Evolutionary conservation across 2,797 vertebrate genomes (phyloP).

Genomic region (Rhabdophis nuchalis): DNA sequence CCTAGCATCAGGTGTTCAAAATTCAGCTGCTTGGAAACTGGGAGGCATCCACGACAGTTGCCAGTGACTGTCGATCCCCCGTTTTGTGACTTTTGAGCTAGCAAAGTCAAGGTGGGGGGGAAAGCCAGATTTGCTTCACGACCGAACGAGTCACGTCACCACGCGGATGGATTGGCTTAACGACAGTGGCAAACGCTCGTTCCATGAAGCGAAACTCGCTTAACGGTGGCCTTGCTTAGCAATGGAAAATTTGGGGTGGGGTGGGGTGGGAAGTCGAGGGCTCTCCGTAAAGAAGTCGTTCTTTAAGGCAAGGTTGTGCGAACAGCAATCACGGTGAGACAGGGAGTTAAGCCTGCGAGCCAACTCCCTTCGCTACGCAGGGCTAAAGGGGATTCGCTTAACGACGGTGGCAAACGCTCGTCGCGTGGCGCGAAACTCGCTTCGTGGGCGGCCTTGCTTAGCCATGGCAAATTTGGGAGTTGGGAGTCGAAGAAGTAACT

Average conservation of each 20-base stretch:
- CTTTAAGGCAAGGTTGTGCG: neutral
- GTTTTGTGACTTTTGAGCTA: neutral
- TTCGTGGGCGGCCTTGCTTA: neutral
- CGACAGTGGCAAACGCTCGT: too few relatives aligned
- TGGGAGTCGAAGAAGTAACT: neutral
- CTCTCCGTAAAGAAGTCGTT: neutral
- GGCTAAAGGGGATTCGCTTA: neutral
- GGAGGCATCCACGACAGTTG: neutral
- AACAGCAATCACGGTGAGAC: neutral
- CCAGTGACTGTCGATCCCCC: neutral
- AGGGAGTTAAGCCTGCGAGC: neutral
- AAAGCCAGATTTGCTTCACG: neutral
- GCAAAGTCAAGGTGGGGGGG: too few relatives aligned
- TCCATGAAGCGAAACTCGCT: too few relatives aligned
- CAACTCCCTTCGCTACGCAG: too few relatives aligned
- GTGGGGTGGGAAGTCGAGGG: neutral
- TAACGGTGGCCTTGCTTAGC: too few relatives aligned
- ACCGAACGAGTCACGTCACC: neutral
- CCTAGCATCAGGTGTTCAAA: neutral
- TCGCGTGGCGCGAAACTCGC: neutral
- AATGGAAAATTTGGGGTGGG: too few relatives aligned
- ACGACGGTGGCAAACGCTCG: fast-evolving
- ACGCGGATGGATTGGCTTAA: neutral
- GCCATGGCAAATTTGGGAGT: neutral
- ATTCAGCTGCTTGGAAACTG: neutral